Evolutionary conservation across 2,797 vertebrate species (phyloP), one percentile per base, ranked within the genome.

Genomic region (Ciconia nigra): DNA sequence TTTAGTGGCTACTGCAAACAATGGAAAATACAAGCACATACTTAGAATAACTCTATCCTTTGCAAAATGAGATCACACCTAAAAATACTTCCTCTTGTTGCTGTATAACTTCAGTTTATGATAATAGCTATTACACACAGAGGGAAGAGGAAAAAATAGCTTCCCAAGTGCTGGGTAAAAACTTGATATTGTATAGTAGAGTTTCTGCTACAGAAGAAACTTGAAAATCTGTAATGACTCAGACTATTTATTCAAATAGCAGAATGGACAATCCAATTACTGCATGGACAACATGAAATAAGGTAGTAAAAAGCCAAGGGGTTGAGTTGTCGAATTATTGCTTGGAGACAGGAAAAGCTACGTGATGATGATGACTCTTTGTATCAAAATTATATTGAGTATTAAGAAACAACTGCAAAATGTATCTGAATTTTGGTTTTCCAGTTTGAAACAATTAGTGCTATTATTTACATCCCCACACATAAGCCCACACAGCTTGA

Each of bases 51-150:
- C 93, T 96, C 74, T 74, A 94, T 93, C 94, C 90, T 93, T 87
- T 44, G 74, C 92, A 95, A 96, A 96, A 85, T 96, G 95, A 97
- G 87, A 94, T 97, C 97, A 97, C 95, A 95, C 94, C 95, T 95
- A 94, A 96, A 96, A 97, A 96, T 94, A 96, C 94, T 96, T 96
- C 94, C 95, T 89, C 90, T 97, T 96, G 83, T 96, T 96, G 87
- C 89, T 76, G 37, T 82, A 72, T 88, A 96, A 95, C 42, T 95
- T 89, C 65, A 69, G 54, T 93, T 95, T 94, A 89, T 83, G 67
- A 63, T 97, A 97, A 97, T 94, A 91, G 69, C 79, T 93, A 95
- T 96, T 94, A 83, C 94, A 96, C 37, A 33, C 69, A 91, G 17
- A 94, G 72, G 3, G 20, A 95, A 89, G 46, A 86, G 76, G 42